Evolutionary conservation across 2,797 vertebrate species (phyloP).

Genomic region (Trichosurus vulpecula): DNA sequence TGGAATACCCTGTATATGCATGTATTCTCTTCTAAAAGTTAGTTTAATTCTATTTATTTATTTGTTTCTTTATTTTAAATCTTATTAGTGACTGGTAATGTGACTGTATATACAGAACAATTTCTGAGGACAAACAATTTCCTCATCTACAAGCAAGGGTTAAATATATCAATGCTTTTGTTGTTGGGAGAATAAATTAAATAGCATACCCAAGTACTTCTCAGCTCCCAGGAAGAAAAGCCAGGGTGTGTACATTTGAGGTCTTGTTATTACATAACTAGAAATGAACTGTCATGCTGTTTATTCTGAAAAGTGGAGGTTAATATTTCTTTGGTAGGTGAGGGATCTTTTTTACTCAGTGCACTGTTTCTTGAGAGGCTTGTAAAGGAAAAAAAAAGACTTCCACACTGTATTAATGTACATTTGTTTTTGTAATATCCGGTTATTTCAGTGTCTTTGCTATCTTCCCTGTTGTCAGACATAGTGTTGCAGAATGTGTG

Average conservation of each 20-base stretch:
- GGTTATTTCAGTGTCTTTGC: background rate
- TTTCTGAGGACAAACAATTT: background rate
- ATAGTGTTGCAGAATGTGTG: background rate
- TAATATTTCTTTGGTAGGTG: slow-evolving; percentile 32
- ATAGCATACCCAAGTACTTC: background rate
- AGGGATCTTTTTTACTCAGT: slow-evolving; percentile 45
- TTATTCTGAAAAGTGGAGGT: slow-evolving; percentile 39
- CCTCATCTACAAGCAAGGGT: background rate
- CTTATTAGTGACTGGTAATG: background rate
- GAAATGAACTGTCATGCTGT: slow-evolving; percentile 9
- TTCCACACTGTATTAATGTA: background rate
- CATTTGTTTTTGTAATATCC: background rate
- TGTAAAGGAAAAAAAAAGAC: slow-evolving; percentile 13
- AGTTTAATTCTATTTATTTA: background rate
- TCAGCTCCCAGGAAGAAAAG: background rate
- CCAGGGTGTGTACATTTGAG: background rate
- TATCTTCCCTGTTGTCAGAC: background rate
- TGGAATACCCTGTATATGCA: background rate
- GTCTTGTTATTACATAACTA: slow-evolving; percentile 25
- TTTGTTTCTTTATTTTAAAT: background rate
- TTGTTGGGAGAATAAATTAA: background rate
- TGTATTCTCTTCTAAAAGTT: background rate
- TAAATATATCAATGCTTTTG: background rate
- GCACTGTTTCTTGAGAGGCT: slow-evolving; percentile 3
- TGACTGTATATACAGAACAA: slow-evolving; percentile 10